These are phyloP conservation scores for Australoheros scitulus DNA, from an alignment of 2,113 vertebrate genomes.

Conservation along the genomic window DNA sequence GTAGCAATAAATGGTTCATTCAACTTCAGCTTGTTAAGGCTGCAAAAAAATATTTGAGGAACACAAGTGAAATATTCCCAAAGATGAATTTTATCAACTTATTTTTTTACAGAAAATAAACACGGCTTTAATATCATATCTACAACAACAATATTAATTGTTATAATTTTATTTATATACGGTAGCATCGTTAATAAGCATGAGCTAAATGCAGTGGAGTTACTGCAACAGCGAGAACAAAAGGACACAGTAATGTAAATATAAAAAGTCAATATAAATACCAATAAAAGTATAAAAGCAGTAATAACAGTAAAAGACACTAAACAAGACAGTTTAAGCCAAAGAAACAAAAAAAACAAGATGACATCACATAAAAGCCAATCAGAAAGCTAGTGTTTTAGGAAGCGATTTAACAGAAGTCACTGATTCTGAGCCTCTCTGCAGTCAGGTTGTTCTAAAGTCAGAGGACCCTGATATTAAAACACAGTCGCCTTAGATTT, in stretches of 20 bases:
- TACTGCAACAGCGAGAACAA: not conserved
- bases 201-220: not conserved
- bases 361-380: rapidly evolving
- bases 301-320: not conserved
- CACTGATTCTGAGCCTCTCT: not conserved
- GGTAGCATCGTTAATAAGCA: not conserved
- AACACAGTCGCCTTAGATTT: not conserved
- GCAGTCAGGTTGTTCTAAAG: not conserved
- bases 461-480: not conserved
- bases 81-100: not conserved
- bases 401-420: not conserved
- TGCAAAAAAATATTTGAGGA: rapidly evolving
- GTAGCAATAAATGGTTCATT: no score
- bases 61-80: not conserved
- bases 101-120: no score
- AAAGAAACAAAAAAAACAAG: not conserved
- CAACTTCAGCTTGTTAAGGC: not conserved
- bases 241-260: not conserved
- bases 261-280: not conserved
- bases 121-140: not conserved
- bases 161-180: not conserved
- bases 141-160: not conserved
- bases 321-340: not conserved
- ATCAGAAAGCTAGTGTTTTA: not conserved
- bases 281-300: not conserved